Percentiles rank a stretch among this genome's conserved stretches.
phyloP scores from a whole-genome alignment of 2,888 invertebrate species.

The Perdita meconis region DNA sequence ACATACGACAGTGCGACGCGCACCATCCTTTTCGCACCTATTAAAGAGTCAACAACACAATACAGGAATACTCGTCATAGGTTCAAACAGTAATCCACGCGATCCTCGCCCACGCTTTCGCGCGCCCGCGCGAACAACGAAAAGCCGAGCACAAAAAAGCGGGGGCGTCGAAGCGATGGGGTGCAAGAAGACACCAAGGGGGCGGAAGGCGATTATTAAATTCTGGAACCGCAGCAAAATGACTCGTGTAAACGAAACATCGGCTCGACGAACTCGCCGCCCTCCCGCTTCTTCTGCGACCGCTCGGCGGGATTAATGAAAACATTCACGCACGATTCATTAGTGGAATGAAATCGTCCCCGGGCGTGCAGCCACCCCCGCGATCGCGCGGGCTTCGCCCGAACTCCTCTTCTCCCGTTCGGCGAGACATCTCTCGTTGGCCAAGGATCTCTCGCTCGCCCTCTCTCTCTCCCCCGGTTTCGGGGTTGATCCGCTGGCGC shows the following conservation, averaged over 20 bases:
- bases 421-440: too few relatives aligned
- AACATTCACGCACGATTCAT: slow-evolving; percentile 40
- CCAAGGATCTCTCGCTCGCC: slow-evolving; percentile 54
- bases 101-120: too few relatives aligned
- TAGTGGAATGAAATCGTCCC: slow-evolving; percentile 36
- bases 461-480: slow-evolving; percentile 13
- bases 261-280: not conserved
- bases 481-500: slow-evolving; percentile 33
- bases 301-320: slow-evolving; percentile 20
- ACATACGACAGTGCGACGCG: too few relatives aligned
- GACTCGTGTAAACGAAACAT: slow-evolving; percentile 6
- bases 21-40: too few relatives aligned
- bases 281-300: not conserved
- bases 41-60: too few relatives aligned
- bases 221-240: not conserved
- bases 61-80: too few relatives aligned
- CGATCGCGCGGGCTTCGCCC: slow-evolving; percentile 10
- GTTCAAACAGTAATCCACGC: too few relatives aligned
- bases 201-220: not conserved
- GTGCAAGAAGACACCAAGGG: too few relatives aligned
- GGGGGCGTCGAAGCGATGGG: too few relatives aligned
- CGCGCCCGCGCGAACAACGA: too few relatives aligned
- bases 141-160: too few relatives aligned
- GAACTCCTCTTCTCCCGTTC: too few relatives aligned
- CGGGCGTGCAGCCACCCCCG: slow-evolving; percentile 11